These are phyloP conservation scores for Lordiphosa stackelbergi DNA, from an alignment of 1,140 invertebrate genomes.

Conservation along the genomic window DNA sequence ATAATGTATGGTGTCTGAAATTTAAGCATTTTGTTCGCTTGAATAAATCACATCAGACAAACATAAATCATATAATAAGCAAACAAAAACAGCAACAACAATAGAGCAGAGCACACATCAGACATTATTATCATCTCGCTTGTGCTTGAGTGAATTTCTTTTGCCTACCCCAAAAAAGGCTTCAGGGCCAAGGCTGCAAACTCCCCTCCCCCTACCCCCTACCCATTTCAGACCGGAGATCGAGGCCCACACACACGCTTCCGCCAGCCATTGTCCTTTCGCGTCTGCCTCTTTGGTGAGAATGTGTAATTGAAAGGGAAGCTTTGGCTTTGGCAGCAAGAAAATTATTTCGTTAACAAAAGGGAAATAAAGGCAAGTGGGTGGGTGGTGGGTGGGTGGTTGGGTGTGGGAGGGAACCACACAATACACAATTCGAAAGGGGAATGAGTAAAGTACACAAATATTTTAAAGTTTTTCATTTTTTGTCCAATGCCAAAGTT, in stretches of 20 bases:
- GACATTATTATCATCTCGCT: conserved; percentile 76
- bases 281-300: conserved; percentile 43
- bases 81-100: conserved; percentile 39
- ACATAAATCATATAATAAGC: conserved; percentile 68
- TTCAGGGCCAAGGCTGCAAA: conserved; percentile 43
- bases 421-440: conserved; percentile 28
- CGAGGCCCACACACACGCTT: conserved; percentile 36
- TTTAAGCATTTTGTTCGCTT: conserved; percentile 68
- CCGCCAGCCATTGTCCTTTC: conserved; percentile 64
- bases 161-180: conserved; percentile 36
- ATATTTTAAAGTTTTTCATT: conserved; percentile 68
- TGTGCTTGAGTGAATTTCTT: conserved; percentile 73
- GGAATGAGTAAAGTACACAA: conserved; percentile 22
- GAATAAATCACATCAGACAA: conserved; percentile 75
- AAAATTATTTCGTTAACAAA: conserved; percentile 76
- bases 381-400: neutral
- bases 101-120: conserved; percentile 64
- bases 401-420: neutral
- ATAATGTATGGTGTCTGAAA: no score
- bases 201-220: neutral
- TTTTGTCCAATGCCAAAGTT: conserved; percentile 46
- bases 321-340: conserved; percentile 70
- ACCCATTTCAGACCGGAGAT: conserved; percentile 30
- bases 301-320: conserved; percentile 77
- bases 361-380: conserved; percentile 43